A percentile compares a stretch with the other conserved stretches of the same genome.
phyloP scores from a whole-genome alignment of 2,888 invertebrate genomes.

The Syrphus vitripennis region DNA sequence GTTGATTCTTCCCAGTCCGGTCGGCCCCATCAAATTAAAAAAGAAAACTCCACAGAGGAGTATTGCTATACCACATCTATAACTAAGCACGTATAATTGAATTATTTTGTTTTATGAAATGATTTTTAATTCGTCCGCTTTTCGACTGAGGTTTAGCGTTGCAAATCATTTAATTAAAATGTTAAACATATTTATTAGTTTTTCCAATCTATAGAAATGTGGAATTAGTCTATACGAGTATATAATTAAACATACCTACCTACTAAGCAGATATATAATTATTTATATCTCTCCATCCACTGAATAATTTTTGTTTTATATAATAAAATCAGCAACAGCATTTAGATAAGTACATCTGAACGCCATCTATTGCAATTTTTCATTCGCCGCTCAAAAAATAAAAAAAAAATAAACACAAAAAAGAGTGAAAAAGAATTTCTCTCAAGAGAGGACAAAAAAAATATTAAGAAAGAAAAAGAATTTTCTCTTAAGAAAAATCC shows the following conservation, averaged over 20 bases:
- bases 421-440: slow-evolving; percentile 55
- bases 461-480: slow-evolving; percentile 68
- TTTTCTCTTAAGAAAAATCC: slow-evolving; percentile 74
- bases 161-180: slow-evolving; percentile 79
- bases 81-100: slow-evolving; percentile 65
- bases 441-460: slow-evolving; percentile 72
- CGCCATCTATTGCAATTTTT: slow-evolving; percentile 72
- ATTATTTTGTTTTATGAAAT: slow-evolving; percentile 72
- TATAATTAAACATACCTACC: background rate
- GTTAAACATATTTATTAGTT: slow-evolving; percentile 73
- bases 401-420: slow-evolving; percentile 26
- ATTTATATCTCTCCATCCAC: no score
- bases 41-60: slow-evolving; percentile 36
- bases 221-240: background rate
- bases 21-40: background rate
- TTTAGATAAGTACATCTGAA: slow-evolving; percentile 29
- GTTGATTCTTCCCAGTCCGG: background rate
- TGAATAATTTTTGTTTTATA: background rate
- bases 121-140: slow-evolving; percentile 75
- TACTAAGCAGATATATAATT: no score
- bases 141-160: slow-evolving; percentile 75
- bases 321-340: background rate
- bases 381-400: background rate
- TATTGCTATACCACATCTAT: slow-evolving; percentile 58
- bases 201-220: slow-evolving; percentile 71